A percentile compares a stretch with the other conserved stretches of the same genome.
Evolutionary conservation across 2,113 vertebrate species (phyloP).

Genomic region (Varanus salvator): DNA sequence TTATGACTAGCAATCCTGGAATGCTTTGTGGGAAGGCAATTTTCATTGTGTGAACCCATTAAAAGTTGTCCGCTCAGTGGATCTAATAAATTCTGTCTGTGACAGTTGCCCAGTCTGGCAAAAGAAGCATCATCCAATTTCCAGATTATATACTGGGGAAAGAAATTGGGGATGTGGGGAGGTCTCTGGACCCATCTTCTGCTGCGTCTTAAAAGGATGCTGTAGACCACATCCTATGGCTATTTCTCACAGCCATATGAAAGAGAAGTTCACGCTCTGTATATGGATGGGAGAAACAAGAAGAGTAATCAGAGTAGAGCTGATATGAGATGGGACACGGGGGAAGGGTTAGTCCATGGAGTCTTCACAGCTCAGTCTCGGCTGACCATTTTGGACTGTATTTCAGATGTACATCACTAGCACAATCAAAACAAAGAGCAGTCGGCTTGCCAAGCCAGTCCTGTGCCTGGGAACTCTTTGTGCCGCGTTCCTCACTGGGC

Average conservation of each 20-base stretch:
- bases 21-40: not conserved
- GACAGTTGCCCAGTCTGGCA: not conserved
- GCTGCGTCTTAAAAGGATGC: not conserved
- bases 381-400: not conserved
- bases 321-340: not conserved
- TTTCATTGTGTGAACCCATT: not conserved
- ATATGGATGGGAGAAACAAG: not conserved
- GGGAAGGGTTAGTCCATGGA: not conserved
- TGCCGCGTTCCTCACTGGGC: constrained; percentile 92
- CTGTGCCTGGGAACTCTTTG: constrained; percentile 95
- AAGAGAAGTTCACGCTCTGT: not conserved
- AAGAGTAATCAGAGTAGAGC: not conserved
- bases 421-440: constrained; percentile 98
- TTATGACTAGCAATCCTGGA: not conserved
- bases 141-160: not conserved
- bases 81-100: not conserved
- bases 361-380: not conserved
- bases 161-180: no score
- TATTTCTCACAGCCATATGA: not conserved
- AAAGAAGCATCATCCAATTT: not conserved
- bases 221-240: not conserved
- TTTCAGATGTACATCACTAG: constrained; percentile 99
- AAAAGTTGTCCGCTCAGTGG: not conserved
- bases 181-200: not conserved
- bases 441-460: constrained; percentile 94